These are phyloP conservation scores for Psammodynastes pulverulentus DNA, from an alignment of 2,113 vertebrate species.

Conservation along the genomic window DNA sequence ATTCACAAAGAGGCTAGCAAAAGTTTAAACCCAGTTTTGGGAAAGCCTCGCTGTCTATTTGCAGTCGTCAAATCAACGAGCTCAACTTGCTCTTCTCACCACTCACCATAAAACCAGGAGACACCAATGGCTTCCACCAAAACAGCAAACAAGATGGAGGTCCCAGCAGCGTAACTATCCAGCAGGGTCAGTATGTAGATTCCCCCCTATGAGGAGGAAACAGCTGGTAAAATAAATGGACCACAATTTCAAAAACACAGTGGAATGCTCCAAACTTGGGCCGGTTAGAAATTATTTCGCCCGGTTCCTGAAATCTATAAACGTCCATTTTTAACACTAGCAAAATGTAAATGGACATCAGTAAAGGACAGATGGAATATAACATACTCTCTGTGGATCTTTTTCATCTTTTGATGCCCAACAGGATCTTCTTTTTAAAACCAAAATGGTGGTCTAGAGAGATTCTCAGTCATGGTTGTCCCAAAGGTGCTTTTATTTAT, in stretches of 20 bases:
- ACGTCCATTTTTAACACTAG: background rate
- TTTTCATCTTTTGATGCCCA: background rate
- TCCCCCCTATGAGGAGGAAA: slow-evolving; percentile 78
- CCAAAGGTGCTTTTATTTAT: background rate
- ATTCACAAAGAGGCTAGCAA: background rate
- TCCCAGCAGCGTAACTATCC: slow-evolving; percentile 94
- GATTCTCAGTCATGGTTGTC: background rate
- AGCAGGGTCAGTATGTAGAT: slow-evolving; percentile 94
- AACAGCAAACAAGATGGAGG: slow-evolving; percentile 93
- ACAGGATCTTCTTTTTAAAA: background rate
- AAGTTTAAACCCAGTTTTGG: background rate
- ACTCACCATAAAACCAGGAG: slow-evolving; percentile 96
- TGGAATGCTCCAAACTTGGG: background rate
- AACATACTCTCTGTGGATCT: too few species aligned
- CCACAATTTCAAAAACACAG: fast-evolving
- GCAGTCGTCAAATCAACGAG: background rate
- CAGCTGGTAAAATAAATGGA: background rate
- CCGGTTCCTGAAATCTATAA: background rate
- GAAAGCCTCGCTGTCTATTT: background rate
- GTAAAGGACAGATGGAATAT: background rate
- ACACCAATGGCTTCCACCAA: slow-evolving; percentile 96
- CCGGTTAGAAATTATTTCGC: background rate
- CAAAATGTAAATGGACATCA: background rate
- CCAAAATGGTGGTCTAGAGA: background rate
- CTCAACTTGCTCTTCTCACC: background rate